Base-by-base conservation (phyloP, 2,113 vertebrate genomes). In the Burhinus oedicnemus region DNA sequence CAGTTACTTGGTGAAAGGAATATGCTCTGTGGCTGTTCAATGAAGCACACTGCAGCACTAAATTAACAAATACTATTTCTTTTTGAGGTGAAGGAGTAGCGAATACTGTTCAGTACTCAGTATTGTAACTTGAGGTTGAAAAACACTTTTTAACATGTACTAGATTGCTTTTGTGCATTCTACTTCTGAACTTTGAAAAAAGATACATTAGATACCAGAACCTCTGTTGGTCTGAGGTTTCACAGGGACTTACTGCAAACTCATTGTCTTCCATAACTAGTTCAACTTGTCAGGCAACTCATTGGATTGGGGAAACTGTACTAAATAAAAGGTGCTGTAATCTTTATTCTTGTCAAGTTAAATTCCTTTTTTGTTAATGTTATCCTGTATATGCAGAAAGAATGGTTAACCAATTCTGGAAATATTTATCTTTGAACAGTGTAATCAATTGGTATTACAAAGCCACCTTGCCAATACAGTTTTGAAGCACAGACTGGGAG, bases 281-380 rank as follows among this genome's bases (percentile, higher is more conserved):
- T 94, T 94, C 77, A 94, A 84, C 74, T 82, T 96, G 95, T 95
- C 97, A 96, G 91, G 96, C 89, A 94, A 95, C 89, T 85, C 89
- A 83, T 12, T 80, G 77, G 64, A 90, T 32, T 74, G 91, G 58
- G 93, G 85, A 66, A 95, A 94, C 84, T 95, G 87, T 96, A 95
- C 82, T 95, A 95, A 97, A 97, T 97, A 97, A 97, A 97, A 95
- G 96, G 95, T 97, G 96, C 96, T 97, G 94, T 97, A 97, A 95
- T 97, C 91, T 95, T 94, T 25, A 20, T 91, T 91, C 51, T 96
- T 91, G 94, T 97, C 62, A 94, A 93, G 83, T 93, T 96, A 91
- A 96, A 88, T 94, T 97, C 93, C 78, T 97, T 79, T n/a, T 55
- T 58, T 77, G 17, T 87, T 90, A 55, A 29, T 85, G 32, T 58